phyloP scores from a whole-genome alignment of 1,140 invertebrate genomes.

The Onthophagus taurus region DNA sequence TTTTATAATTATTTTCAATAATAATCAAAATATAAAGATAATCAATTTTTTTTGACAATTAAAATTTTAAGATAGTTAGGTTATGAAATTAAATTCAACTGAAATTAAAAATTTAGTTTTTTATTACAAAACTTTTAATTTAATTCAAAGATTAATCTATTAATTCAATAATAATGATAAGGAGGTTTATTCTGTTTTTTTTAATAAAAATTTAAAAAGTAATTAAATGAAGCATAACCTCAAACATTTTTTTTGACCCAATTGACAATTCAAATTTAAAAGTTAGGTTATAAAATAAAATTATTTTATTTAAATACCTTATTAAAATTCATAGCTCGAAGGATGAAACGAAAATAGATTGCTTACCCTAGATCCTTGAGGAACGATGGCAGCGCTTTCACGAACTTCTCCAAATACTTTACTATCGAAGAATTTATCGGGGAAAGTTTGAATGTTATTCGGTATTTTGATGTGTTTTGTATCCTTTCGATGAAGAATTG shows the following conservation, averaged over 20 bases:
- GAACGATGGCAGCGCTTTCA: constrained; percentile 54
- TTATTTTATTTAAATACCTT: background rate
- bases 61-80: no score
- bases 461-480: constrained; percentile 41
- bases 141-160: no score
- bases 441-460: constrained; percentile 57
- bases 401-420: constrained; percentile 53
- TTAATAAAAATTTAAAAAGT: constrained; percentile 4
- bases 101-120: no score
- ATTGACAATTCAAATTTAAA: background rate
- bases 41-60: background rate
- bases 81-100: no score
- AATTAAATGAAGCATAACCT: background rate
- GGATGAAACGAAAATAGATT: constrained; percentile 19
- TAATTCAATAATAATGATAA: no score
- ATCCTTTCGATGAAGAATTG: constrained; percentile 30
- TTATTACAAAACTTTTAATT: no score
- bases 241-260: no score
- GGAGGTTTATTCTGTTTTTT: background rate
- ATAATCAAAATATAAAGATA: background rate
- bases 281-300: background rate
- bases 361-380: constrained; percentile 50
- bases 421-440: constrained; percentile 65
- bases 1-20: background rate
- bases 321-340: constrained; percentile 16